phyloP scores from a whole-genome alignment of 2,113 vertebrate genomes.

The Potamarius usumacintae region DNA sequence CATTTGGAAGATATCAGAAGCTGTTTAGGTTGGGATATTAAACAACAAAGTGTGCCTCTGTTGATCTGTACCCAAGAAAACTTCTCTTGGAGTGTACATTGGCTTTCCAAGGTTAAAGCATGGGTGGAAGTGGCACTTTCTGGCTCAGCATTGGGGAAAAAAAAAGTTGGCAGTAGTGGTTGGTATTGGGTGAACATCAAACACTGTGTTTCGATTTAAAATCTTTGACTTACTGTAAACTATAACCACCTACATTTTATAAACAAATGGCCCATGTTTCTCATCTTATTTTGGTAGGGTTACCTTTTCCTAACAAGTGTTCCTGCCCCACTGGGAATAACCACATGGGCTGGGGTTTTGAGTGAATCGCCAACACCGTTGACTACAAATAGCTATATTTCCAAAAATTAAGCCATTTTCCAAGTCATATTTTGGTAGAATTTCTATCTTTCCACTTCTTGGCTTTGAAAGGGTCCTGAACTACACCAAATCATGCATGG shows the following conservation, averaged over 20 bases:
- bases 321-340: neutral
- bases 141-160: neutral
- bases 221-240: neutral
- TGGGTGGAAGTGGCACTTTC: neutral
- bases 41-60: neutral
- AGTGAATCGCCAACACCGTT: neutral
- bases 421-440: neutral
- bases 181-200: neutral
- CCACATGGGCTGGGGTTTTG: neutral
- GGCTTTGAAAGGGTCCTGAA: no score
- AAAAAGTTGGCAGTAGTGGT: neutral
- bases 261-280: neutral
- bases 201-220: neutral
- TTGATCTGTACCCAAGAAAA: neutral
- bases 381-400: neutral
- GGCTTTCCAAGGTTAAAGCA: conserved; percentile 12
- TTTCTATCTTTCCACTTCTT: neutral
- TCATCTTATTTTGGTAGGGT: neutral
- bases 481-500: no score
- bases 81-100: neutral
- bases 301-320: neutral
- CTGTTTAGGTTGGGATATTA: conserved; percentile 18
- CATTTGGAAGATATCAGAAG: conserved; percentile 40
- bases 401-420: neutral
- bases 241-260: neutral